Evolutionary conservation across 1,140 invertebrate species (phyloP).

Genomic region (Tetramorium parvispinum): DNA sequence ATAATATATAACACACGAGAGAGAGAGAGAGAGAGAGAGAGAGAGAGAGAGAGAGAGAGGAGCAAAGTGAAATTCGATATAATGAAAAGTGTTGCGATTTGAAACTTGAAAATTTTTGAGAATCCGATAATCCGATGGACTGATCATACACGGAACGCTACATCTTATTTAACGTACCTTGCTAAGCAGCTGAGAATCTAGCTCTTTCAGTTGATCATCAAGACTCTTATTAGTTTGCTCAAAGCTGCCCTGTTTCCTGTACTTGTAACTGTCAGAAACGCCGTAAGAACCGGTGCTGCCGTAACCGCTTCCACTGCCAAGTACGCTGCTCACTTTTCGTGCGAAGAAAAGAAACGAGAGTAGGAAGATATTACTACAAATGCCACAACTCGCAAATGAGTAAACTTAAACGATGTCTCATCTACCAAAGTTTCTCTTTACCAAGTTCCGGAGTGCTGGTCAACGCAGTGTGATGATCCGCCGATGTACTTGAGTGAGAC

Average conservation of each 20-base stretch:
- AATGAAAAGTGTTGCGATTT: background rate
- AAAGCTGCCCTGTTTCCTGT: conserved; percentile 88
- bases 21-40: no score
- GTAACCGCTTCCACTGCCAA: conserved; percentile 87
- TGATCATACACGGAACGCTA: background rate
- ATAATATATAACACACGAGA: no score
- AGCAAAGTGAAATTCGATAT: background rate
- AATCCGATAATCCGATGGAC: background rate
- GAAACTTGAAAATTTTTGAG: background rate
- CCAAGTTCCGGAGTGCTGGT: conserved; percentile 84
- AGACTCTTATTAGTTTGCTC: conserved; percentile 91
- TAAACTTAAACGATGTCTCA: background rate
- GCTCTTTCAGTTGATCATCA: conserved; percentile 93
- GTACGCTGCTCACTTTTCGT: conserved; percentile 86
- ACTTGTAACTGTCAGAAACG: conserved; percentile 87
- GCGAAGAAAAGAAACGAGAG: background rate
- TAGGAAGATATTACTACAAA: conserved; percentile 30
- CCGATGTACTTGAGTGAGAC: conserved; percentile 84
- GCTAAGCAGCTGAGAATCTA: conserved; percentile 90
- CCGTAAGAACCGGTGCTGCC: conserved; percentile 88
- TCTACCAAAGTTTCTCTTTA: conserved; percentile 57
- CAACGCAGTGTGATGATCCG: conserved; percentile 82
- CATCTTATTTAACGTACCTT: conserved; percentile 87
- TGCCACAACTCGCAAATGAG: background rate
- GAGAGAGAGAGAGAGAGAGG: no score